Conservation (phyloP, 2,888 invertebrate genomes). For the Geotrupes spiniger region DNA sequence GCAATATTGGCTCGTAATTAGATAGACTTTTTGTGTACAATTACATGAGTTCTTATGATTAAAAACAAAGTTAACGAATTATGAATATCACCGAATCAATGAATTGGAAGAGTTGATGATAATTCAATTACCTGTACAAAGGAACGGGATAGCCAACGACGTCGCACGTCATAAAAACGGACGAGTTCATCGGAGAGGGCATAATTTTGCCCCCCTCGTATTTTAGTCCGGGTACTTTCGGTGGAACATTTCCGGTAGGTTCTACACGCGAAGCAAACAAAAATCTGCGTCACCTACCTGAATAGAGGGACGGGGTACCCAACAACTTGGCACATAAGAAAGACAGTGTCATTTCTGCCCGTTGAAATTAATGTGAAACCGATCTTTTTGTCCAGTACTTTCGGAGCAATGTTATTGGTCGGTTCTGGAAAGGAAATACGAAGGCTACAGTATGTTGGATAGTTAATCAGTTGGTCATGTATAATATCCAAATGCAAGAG, state of each 20-base stretch:
- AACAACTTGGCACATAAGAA: conserved; percentile 52
- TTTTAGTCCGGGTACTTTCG: conserved; percentile 57
- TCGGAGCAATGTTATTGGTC: conserved; percentile 65
- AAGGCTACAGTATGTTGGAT: too few relatives aligned
- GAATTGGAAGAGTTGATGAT: conserved; percentile 46
- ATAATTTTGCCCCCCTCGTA: conserved; percentile 59
- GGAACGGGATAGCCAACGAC: conserved; percentile 69
- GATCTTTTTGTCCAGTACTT: conserved; percentile 52
- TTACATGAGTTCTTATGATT: too few relatives aligned
- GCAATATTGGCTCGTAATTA: background rate
- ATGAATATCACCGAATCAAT: too few relatives aligned
- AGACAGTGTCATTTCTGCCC: conserved; percentile 39
- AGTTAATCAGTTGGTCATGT: too few relatives aligned
- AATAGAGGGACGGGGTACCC: conserved; percentile 49
- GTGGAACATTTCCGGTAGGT: conserved; percentile 62
- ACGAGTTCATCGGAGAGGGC: conserved; percentile 51
- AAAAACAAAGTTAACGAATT: too few relatives aligned
- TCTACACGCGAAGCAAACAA: conserved; percentile 40
- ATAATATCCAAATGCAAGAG: too few relatives aligned
- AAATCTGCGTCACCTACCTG: conserved; percentile 38
- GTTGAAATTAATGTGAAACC: conserved; percentile 54
- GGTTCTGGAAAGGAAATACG: conserved; percentile 56
- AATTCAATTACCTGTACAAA: conserved; percentile 65
- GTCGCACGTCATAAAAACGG: conserved; percentile 65
- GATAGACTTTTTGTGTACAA: too few relatives aligned